A percentile compares a stretch with the other conserved stretches of the same genome.
phyloP scores from a whole-genome alignment of 1,140 invertebrate species.

The Cryptotermes secundus region DNA sequence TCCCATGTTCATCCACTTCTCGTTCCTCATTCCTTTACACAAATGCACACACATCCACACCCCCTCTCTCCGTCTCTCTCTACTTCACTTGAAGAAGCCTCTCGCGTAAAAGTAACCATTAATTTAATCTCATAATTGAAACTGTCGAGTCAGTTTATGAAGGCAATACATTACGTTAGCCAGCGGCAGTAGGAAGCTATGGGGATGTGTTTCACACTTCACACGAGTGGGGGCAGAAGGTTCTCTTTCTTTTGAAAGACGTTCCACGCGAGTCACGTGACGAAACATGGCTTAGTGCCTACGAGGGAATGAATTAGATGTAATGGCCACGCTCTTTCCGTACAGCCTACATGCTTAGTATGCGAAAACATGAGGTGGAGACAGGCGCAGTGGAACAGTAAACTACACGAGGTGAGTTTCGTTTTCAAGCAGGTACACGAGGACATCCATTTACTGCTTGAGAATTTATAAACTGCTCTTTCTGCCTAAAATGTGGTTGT shows the following conservation, averaged over 20 bases:
- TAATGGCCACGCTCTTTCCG: neutral
- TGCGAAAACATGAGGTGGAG: neutral
- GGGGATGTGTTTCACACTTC: neutral
- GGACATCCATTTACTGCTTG: neutral
- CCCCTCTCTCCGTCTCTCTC: neutral
- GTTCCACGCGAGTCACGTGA: neutral
- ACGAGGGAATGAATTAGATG: neutral
- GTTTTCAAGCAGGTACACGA: neutral
- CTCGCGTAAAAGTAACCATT: conserved; percentile 18
- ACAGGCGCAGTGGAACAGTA: neutral
- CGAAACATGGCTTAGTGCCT: neutral
- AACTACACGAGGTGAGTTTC: neutral
- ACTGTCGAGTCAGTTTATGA: conserved; percentile 6
- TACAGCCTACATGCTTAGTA: neutral
- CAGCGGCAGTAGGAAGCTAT: neutral
- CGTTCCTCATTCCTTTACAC: conserved; percentile 10
- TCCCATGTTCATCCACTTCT: neutral
- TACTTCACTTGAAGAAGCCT: neutral
- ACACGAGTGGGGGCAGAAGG: neutral
- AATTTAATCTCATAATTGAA: conserved; percentile 19
- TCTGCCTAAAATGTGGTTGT: neutral
- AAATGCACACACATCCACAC: neutral
- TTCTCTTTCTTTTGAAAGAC: neutral
- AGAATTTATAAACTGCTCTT: neutral
- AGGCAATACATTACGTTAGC: conserved; percentile 19